phyloP scores from a whole-genome alignment of 2,113 vertebrate species.

The Pandion haliaetus region DNA sequence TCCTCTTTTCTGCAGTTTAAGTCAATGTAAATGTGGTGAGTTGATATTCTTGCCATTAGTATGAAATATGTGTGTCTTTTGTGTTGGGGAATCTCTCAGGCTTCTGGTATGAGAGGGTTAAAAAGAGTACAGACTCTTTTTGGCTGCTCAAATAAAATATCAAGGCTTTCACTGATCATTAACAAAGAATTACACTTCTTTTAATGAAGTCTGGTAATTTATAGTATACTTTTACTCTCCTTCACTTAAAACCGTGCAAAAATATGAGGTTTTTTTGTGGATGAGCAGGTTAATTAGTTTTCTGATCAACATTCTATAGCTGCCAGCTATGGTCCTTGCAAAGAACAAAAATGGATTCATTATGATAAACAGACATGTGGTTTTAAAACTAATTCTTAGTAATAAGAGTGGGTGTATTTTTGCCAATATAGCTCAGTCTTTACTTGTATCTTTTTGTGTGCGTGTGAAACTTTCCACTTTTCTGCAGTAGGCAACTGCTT shows the following conservation, averaged over 20 bases:
- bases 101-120: not conserved
- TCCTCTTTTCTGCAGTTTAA: not conserved
- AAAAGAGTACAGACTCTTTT: not conserved
- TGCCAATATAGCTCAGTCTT: not conserved
- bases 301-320: not conserved
- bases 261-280: not conserved
- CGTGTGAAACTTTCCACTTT: not conserved
- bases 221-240: not conserved
- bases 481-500: not conserved
- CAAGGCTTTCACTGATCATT: not conserved
- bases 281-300: conserved; percentile 24
- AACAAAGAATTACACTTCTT: not conserved
- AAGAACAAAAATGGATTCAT: not conserved
- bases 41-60: not conserved
- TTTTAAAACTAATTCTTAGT: not conserved
- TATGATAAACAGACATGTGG: not conserved
- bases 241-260: not conserved
- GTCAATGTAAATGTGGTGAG: not conserved
- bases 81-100: not conserved
- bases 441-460: not conserved
- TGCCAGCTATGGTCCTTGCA: not conserved
- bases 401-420: not conserved
- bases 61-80: not conserved
- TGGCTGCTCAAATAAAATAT: not conserved
- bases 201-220: not conserved